Evolutionary conservation across 1,140 invertebrate species (phyloP).

Genomic region (Coenobita brevimanus): DNA sequence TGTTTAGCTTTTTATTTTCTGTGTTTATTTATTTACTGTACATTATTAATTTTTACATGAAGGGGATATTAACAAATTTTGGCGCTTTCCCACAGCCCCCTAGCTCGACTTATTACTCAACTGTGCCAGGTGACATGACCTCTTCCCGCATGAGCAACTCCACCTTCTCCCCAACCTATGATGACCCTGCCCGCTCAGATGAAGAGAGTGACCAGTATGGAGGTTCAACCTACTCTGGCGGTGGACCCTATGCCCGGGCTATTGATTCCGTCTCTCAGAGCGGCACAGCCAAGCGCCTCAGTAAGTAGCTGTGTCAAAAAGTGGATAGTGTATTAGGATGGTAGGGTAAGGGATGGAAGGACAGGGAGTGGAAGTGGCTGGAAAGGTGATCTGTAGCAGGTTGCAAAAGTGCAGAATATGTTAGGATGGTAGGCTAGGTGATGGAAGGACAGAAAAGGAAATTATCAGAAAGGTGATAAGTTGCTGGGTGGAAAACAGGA

Average conservation of each 20-base stretch:
- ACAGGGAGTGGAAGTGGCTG: neutral
- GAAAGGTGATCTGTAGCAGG: too few relatives aligned
- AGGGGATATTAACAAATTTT: too few relatives aligned
- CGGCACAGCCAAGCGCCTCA: slow-evolving; percentile 69
- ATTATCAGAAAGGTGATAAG: too few relatives aligned
- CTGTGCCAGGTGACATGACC: slow-evolving; percentile 68
- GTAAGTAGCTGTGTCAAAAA: slow-evolving; percentile 38
- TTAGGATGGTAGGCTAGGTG: too few relatives aligned
- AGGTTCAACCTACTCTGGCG: slow-evolving; percentile 69
- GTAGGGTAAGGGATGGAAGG: neutral
- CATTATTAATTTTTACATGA: too few relatives aligned
- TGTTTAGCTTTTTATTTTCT: too few relatives aligned
- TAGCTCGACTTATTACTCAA: slow-evolving; percentile 69
- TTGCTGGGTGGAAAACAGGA: too few relatives aligned
- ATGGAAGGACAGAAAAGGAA: too few relatives aligned
- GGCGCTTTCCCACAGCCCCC: slow-evolving; percentile 54
- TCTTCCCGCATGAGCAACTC: slow-evolving; percentile 63
- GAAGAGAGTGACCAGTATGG: slow-evolving; percentile 69
- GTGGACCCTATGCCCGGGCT: slow-evolving; percentile 69
- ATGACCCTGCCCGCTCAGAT: slow-evolving; percentile 69
- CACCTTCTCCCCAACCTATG: slow-evolving; percentile 68
- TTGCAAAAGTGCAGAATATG: too few relatives aligned
- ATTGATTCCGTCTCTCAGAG: slow-evolving; percentile 69
- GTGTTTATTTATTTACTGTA: too few relatives aligned
- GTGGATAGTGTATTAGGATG: neutral